Evolutionary conservation across 2,113 vertebrate genomes (phyloP).

Genomic region (Clarias magur): DNA sequence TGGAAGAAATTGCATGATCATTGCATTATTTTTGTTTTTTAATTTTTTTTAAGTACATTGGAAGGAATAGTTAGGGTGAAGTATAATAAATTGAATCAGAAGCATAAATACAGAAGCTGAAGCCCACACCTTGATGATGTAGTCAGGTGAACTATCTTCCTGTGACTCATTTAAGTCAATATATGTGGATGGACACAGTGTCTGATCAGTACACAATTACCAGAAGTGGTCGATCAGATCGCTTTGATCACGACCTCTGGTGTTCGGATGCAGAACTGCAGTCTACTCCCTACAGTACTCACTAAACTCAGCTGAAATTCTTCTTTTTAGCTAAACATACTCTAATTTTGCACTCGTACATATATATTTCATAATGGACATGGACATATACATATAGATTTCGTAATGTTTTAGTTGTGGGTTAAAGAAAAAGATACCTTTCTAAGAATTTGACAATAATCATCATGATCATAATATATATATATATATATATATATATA

Average conservation of each 20-base stretch:
- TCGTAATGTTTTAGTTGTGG: too few relatives aligned
- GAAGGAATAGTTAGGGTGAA: not conserved
- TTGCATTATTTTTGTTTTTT: too few relatives aligned
- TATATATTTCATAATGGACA: too few relatives aligned
- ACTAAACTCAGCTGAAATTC: not conserved
- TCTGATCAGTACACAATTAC: not conserved
- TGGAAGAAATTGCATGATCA: too few relatives aligned
- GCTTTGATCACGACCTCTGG: not conserved
- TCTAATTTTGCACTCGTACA: too few relatives aligned
- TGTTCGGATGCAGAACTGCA: slow-evolving; percentile 1
- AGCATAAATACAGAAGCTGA: not conserved
- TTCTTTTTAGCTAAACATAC: too few relatives aligned
- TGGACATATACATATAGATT: too few relatives aligned
- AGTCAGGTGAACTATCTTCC: not conserved
- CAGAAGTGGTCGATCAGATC: too few relatives aligned
- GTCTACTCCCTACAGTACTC: not conserved
- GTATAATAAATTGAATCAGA: not conserved
- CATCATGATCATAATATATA: too few relatives aligned
- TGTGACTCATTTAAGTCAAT: not conserved
- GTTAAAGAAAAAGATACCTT: too few relatives aligned
- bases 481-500: too few relatives aligned
- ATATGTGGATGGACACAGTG: not conserved
- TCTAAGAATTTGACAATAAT: too few relatives aligned
- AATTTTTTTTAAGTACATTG: not conserved
- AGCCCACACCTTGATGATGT: not conserved